phyloP scores from a whole-genome alignment of 2,797 vertebrate species.

The Sciurus carolinensis region DNA sequence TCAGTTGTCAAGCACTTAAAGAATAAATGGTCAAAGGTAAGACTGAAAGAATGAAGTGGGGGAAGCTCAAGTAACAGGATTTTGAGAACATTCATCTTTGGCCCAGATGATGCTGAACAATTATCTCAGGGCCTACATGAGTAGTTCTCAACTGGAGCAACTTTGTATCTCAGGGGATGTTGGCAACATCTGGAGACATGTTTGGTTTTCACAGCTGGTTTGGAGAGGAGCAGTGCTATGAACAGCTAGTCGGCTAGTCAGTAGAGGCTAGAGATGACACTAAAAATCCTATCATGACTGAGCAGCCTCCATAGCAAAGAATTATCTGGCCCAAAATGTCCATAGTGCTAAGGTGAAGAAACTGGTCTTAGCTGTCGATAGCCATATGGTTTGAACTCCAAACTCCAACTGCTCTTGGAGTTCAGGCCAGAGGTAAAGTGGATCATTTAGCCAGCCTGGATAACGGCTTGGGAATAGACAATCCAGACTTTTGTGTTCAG shows the following conservation, averaged over 20 bases:
- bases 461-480: conserved; percentile 60
- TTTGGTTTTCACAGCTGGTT: not conserved
- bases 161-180: not conserved
- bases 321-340: not conserved
- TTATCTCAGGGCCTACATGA: not conserved
- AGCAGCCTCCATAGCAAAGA: not conserved
- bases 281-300: not conserved
- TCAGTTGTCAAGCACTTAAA: not conserved
- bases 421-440: conserved; percentile 14
- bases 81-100: not conserved
- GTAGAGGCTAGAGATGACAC: not conserved
- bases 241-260: not conserved
- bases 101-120: not conserved
- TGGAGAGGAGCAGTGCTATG: not conserved
- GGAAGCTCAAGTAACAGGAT: not conserved
- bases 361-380: not conserved
- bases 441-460: conserved; percentile 22
- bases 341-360: not conserved
- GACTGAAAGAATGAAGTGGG: not conserved
- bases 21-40: not conserved
- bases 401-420: not conserved
- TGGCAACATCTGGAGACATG: not conserved
- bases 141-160: not conserved
- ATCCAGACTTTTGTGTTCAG: conserved; percentile 57
- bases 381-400: not conserved